Conservation (phyloP, 2,113 vertebrate genomes). For the Nesospiza acunhae region DNA sequence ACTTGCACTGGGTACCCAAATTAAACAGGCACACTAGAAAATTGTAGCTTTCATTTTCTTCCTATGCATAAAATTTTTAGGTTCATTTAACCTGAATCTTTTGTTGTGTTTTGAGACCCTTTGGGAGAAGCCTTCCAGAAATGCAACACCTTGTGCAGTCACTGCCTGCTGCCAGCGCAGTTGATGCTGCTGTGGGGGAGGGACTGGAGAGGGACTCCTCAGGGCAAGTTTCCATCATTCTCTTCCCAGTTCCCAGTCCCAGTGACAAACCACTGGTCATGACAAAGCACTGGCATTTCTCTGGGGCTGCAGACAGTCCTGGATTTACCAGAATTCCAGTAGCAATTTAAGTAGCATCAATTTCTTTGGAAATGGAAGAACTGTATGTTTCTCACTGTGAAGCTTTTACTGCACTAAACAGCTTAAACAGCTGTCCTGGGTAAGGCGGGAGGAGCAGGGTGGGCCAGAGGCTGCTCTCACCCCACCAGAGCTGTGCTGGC, state of each 20-base stretch:
- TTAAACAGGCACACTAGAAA: background rate
- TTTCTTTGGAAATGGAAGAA: background rate
- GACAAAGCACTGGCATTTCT: background rate
- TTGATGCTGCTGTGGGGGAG: background rate
- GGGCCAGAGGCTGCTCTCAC: background rate
- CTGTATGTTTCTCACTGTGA: background rate
- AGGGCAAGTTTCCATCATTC: background rate
- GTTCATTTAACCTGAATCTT: background rate
- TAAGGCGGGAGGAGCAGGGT: fast-evolving
- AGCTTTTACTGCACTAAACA: background rate
- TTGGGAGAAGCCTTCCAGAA: background rate
- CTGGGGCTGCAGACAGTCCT: background rate
- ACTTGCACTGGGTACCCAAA: background rate
- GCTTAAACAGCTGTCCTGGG: background rate
- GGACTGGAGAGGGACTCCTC: background rate
- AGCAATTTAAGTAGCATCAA: background rate
- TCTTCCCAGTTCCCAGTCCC: background rate
- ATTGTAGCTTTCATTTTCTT: background rate
- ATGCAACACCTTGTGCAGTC: background rate
- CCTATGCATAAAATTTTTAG: background rate
- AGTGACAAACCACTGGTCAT: background rate
- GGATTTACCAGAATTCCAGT: background rate
- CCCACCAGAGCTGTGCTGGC: fast-evolving
- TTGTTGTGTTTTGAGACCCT: background rate
- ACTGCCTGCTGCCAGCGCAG: background rate